Evolutionary conservation across 2,113 vertebrate species (phyloP), one percentile per base, ranked within the genome.

Genomic region (Pluvianellus socialis): DNA sequence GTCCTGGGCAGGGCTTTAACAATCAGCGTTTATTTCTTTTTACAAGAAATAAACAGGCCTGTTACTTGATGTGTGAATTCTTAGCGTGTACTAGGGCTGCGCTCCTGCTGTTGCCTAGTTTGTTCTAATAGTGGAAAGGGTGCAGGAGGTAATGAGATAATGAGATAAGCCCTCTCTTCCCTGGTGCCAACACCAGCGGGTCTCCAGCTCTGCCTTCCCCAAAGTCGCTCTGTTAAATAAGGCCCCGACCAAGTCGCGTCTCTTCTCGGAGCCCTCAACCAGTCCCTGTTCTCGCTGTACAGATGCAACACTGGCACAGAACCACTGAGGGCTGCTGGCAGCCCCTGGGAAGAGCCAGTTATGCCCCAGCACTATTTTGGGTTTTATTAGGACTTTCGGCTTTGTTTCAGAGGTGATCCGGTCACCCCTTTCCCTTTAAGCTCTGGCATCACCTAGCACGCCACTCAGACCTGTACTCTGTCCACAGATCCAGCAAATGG

Each of bases 401-500:
- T 61, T 62, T 62, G 56, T 47, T 58, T 30, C 44, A 38, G 28
- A 19, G 13, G 7, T 12, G 17, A 11, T 30, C 26, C 55, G 7
- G 35, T 59, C 52, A 1, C 21, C 62, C n/a, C 70, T 63, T 84
- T 59, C 74, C 61, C 71, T 66, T 47, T 72, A 5, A 74, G 7
- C 61, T 14, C 14, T 59, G n/a, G 24, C 70, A 38, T 53, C 79
- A 8, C 75, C 58, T 52, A 8, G 6, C 53, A 9, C 0, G 7
- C 2, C 3, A 6, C 84, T 56, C 70, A 52, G 32, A 6, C 65
- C 67, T 32, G 23, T 66, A 15, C 44, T 96, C 1, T 97, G 45
- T 97, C 91, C 47, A 10, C 98, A 99, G 99, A 98, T 99, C 96
- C 99, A 99, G 96, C 99, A 99, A 97, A 99, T 99, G 99, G 94